phyloP scores from a whole-genome alignment of 1,140 invertebrate genomes.

The Dendroctonus valens region DNA sequence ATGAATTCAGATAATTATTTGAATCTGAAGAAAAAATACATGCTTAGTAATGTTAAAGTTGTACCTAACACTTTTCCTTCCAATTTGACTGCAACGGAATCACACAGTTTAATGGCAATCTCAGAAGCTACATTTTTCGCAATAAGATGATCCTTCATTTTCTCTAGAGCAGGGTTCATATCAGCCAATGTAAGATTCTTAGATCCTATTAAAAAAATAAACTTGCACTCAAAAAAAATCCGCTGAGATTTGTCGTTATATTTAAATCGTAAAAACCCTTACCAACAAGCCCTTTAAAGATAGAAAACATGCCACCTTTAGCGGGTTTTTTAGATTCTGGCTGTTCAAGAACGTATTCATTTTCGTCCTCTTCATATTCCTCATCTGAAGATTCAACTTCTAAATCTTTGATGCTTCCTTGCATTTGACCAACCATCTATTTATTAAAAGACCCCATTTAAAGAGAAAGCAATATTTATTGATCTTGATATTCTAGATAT shows the following conservation, averaged over 20 bases:
- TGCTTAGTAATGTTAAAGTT: neutral
- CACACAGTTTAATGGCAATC: conserved; percentile 91
- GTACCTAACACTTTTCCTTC: conserved; percentile 77
- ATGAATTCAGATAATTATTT: neutral
- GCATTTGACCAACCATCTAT: conserved; percentile 80
- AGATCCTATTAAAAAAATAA: conserved; percentile 14
- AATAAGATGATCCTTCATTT: conserved; percentile 95
- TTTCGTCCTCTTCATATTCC: conserved; percentile 52
- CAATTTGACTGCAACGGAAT: conserved; percentile 89
- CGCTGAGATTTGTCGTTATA: neutral
- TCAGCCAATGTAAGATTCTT: conserved; percentile 64
- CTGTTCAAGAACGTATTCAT: conserved; percentile 29
- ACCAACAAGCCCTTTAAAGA: conserved; percentile 86
- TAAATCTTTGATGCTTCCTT: conserved; percentile 68
- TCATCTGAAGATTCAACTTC: conserved; percentile 60
- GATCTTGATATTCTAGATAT: too few species aligned
- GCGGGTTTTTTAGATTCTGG: conserved; percentile 35
- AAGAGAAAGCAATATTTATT: too few species aligned
- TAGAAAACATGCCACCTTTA: conserved; percentile 68
- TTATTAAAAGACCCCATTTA: conserved; percentile 26
- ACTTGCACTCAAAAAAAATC: neutral
- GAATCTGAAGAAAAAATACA: neutral
- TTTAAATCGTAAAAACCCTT: conserved; percentile 54
- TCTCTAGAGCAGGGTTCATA: conserved; percentile 86
- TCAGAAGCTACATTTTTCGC: conserved; percentile 97